Evolutionary conservation across 2,113 vertebrate genomes (phyloP).

Genomic region (Sebastes schlegelii): DNA sequence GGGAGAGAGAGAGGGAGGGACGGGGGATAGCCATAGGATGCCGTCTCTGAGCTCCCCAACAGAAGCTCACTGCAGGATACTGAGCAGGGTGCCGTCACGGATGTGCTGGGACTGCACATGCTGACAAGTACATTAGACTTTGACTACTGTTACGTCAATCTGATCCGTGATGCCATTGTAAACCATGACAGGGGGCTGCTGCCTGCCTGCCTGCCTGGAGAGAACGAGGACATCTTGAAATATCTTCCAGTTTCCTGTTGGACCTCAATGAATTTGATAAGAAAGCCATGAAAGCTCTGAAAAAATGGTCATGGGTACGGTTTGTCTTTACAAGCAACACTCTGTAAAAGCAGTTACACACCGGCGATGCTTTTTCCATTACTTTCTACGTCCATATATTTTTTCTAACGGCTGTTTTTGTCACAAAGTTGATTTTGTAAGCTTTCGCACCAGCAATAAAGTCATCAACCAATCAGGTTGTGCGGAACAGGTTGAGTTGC

Average conservation of each 20-base stretch:
- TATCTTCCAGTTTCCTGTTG: not conserved
- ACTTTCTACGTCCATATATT: too few relatives aligned
- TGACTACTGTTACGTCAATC: conserved; percentile 44
- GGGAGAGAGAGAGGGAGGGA: conserved; percentile 1
- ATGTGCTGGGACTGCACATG: conserved; percentile 43
- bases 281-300: not conserved
- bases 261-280: not conserved
- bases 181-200: conserved; percentile 26
- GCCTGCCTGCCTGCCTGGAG: conserved; percentile 29
- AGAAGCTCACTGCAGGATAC: conserved; percentile 57
- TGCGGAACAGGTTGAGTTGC: too few relatives aligned
- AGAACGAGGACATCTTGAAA: not conserved
- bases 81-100: conserved; percentile 56
- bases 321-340: not conserved
- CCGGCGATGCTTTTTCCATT: too few relatives aligned
- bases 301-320: not conserved
- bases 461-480: too few relatives aligned
- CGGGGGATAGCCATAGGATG: conserved; percentile 32
- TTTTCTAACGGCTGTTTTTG: too few relatives aligned
- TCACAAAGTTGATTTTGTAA: too few relatives aligned
- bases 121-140: conserved; percentile 53
- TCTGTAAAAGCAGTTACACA: not conserved
- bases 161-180: conserved; percentile 28
- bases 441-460: too few relatives aligned
- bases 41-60: conserved; percentile 42